Evolutionary conservation across 2,888 invertebrate species (phyloP).

Genomic region (Eledona agricola): DNA sequence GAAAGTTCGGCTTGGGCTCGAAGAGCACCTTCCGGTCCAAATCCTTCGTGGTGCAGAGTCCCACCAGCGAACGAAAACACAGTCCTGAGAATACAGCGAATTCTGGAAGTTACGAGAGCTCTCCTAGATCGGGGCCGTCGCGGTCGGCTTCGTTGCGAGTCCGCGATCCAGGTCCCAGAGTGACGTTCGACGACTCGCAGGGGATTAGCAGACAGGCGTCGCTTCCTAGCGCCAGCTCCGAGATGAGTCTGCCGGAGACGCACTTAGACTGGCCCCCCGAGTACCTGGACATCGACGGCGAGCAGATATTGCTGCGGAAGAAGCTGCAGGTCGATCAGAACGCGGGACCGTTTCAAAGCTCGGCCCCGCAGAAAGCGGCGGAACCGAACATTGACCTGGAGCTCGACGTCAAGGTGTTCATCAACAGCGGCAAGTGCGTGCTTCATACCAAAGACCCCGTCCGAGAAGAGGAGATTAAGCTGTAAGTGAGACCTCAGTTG

Average conservation of each 20-base stretch:
- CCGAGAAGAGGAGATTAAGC: slow-evolving; percentile 74
- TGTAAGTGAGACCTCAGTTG: slow-evolving; percentile 52
- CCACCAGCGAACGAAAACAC: slow-evolving; percentile 68
- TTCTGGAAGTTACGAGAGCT: slow-evolving; percentile 76
- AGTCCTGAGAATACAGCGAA: slow-evolving; percentile 53
- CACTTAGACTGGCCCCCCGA: slow-evolving; percentile 69
- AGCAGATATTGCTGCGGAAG: slow-evolving; percentile 70
- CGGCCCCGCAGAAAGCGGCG: slow-evolving; percentile 65
- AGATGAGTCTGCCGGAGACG: slow-evolving; percentile 70
- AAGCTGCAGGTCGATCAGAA: slow-evolving; percentile 58
- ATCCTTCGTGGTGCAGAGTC: slow-evolving; percentile 78
- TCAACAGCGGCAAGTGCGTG: slow-evolving; percentile 97
- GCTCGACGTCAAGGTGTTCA: slow-evolving; percentile 93
- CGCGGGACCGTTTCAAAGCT: slow-evolving; percentile 43
- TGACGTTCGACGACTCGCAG: slow-evolving; percentile 70
- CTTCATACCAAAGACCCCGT: slow-evolving; percentile 87
- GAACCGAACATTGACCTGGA: slow-evolving; percentile 97
- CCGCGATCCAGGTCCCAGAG: slow-evolving; percentile 65
- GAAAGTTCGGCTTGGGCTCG: slow-evolving; percentile 76
- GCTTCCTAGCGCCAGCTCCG: slow-evolving; percentile 78
- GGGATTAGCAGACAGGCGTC: slow-evolving; percentile 76
- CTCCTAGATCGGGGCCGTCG: slow-evolving; percentile 76
- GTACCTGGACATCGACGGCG: slow-evolving; percentile 72
- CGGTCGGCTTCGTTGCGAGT: slow-evolving; percentile 75
- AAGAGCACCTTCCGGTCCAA: slow-evolving; percentile 76